These are phyloP conservation scores for Triplophysa bombifrons DNA, from an alignment of 2,797 vertebrate genomes.

Conservation along the genomic window DNA sequence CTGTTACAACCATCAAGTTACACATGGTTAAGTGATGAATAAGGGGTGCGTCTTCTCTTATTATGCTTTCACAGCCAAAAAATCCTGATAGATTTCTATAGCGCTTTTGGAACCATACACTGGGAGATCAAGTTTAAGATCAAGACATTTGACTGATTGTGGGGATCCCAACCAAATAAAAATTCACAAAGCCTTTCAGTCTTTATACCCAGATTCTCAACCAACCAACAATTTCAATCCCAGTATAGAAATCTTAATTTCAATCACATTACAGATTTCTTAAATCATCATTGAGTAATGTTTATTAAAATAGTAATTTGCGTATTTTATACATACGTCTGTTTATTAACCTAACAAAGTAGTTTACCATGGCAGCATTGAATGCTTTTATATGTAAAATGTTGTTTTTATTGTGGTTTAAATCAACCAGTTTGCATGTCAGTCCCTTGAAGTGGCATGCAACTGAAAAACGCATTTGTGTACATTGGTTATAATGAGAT, in stretches of 20 bases:
- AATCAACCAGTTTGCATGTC: constrained; percentile 16
- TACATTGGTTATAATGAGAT: constrained; percentile 23
- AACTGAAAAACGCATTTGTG: constrained; percentile 20
- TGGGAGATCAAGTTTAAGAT: neutral
- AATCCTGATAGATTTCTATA: constrained; percentile 12
- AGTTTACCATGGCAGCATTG: neutral
- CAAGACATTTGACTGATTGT: constrained; percentile 5
- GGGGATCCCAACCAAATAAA: neutral
- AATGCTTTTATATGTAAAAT: neutral
- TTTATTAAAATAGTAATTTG: neutral
- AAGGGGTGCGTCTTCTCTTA: neutral
- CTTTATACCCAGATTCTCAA: neutral
- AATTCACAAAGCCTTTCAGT: neutral
- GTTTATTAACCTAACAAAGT: neutral
- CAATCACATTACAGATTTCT: neutral
- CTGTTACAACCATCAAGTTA: constrained; percentile 8
- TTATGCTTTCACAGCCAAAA: constrained; percentile 21
- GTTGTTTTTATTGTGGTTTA: neutral
- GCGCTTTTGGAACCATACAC: constrained; percentile 1
- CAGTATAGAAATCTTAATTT: neutral
- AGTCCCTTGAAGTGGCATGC: constrained; percentile 15
- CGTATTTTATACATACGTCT: neutral
- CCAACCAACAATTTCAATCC: neutral
- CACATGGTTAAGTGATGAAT: constrained; percentile 9
- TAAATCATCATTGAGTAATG: neutral